phyloP scores from a whole-genome alignment of 2,888 invertebrate species.

The Pasiphila rectangulata region DNA sequence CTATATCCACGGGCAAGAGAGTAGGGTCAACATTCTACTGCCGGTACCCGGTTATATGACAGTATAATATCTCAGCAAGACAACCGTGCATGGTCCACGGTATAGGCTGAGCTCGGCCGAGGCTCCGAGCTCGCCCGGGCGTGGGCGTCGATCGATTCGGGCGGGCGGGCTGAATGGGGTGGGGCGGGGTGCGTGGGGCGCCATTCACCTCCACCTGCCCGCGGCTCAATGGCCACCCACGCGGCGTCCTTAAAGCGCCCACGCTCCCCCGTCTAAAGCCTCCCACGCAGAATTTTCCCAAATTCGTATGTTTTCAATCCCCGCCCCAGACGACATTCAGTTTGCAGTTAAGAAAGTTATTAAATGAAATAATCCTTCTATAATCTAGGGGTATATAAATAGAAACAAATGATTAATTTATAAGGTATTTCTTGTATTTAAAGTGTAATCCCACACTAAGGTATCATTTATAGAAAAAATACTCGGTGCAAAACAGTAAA shows the following conservation, averaged over 20 bases:
- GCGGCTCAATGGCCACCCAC: slow-evolving; percentile 78
- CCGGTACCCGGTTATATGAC: neutral
- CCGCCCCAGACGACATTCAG: slow-evolving; percentile 65
- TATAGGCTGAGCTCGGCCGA: slow-evolving; percentile 25
- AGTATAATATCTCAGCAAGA: slow-evolving; percentile 21
- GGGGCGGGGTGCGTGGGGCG: slow-evolving; percentile 47
- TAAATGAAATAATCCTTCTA: too few species aligned
- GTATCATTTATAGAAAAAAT: too few species aligned
- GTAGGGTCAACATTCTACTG: neutral
- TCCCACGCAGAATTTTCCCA: slow-evolving; percentile 66
- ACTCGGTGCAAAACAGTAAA: too few species aligned
- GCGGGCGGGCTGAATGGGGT: slow-evolving; percentile 60
- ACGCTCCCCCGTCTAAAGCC: slow-evolving; percentile 37
- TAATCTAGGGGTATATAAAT: too few species aligned
- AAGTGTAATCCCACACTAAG: too few species aligned
- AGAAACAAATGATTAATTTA: too few species aligned
- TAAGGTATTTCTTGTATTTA: too few species aligned
- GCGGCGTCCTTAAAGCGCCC: slow-evolving; percentile 49
- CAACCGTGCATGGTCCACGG: slow-evolving; percentile 18
- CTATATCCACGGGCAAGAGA: too few species aligned
- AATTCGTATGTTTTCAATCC: slow-evolving; percentile 65
- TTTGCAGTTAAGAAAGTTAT: slow-evolving; percentile 62
- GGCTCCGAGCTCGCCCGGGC: slow-evolving; percentile 36
- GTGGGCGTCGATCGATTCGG: slow-evolving; percentile 64
- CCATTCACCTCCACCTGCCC: slow-evolving; percentile 75